A percentile compares a stretch with the other conserved stretches of the same genome.
These are phyloP conservation scores for Caligus rogercresseyi DNA, from an alignment of 1,140 invertebrate species.

Conservation along the genomic window DNA sequence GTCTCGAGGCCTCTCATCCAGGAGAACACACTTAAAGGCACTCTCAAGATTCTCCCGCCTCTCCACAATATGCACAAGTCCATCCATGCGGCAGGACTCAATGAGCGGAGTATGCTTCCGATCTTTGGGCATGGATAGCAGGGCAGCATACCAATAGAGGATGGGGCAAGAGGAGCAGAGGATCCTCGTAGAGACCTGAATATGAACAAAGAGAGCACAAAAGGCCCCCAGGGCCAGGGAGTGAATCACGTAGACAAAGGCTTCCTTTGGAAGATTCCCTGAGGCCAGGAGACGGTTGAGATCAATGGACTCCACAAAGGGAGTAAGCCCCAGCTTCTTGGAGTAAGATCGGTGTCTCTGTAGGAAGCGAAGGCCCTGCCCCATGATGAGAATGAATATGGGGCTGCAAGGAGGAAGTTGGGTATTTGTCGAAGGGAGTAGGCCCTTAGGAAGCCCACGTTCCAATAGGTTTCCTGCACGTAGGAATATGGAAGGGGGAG, in stretches of 20 bases:
- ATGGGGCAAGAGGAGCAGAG: slow-evolving; percentile 60
- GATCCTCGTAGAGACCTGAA: slow-evolving; percentile 54
- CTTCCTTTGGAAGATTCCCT: slow-evolving; percentile 7
- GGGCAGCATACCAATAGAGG: slow-evolving; percentile 64
- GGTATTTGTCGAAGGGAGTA: slow-evolving; percentile 77
- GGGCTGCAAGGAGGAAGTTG: slow-evolving; percentile 78
- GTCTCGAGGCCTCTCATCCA: slow-evolving; percentile 31
- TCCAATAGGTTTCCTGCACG: slow-evolving; percentile 64
- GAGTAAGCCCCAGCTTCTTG: background rate
- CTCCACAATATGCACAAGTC: slow-evolving; percentile 24
- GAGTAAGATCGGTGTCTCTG: background rate
- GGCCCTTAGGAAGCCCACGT: slow-evolving; percentile 76
- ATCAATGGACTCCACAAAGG: background rate
- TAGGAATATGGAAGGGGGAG: slow-evolving; percentile 68
- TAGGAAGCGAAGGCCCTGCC: background rate
- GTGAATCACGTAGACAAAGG: slow-evolving; percentile 55
- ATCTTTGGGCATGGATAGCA: slow-evolving; percentile 27
- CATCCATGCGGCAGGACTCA: slow-evolving; percentile 21
- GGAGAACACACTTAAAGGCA: slow-evolving; percentile 40
- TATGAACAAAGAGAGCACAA: slow-evolving; percentile 61
- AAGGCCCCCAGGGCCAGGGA: slow-evolving; percentile 50
- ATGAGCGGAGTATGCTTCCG: slow-evolving; percentile 6
- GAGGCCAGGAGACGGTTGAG: background rate
- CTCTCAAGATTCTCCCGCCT: slow-evolving; percentile 33
- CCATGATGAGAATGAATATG: slow-evolving; percentile 43